Evolutionary conservation across 1,140 invertebrate genomes (phyloP).

Genomic region (Platyscapa corneri): DNA sequence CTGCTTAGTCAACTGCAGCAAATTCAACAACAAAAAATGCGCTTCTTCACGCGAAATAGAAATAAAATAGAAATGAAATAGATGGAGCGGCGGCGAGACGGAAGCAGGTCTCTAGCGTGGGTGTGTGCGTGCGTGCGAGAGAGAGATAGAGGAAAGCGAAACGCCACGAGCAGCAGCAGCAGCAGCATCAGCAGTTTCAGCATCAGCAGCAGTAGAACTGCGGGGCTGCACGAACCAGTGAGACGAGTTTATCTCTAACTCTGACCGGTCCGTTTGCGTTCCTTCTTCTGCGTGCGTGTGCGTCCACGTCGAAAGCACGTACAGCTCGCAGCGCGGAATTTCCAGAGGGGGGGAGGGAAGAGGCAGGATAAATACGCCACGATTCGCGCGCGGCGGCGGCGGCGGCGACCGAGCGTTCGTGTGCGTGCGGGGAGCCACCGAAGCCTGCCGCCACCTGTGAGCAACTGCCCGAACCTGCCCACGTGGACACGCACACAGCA

Average conservation of each 20-base stretch:
- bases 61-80: not conserved
- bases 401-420: not conserved
- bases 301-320: constrained; percentile 36
- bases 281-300: constrained; percentile 49
- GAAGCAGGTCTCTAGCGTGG: not conserved
- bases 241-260: constrained; percentile 53
- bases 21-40: not conserved
- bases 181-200: not conserved
- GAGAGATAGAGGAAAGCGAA: constrained; percentile 26
- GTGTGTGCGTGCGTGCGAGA: not conserved
- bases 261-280: constrained; percentile 53
- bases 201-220: constrained; percentile 30
- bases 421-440: not conserved
- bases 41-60: not conserved
- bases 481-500: constrained; percentile 15
- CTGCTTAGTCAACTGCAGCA: not conserved
- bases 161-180: not conserved
- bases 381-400: not conserved
- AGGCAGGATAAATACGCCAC: not conserved
- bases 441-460: constrained; percentile 27
- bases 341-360: not conserved
- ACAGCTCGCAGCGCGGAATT: constrained; percentile 24
- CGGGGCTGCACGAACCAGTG: not conserved
- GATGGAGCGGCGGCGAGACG: not conserved
- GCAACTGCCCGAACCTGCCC: not conserved